These are phyloP conservation scores for Hipparchia sbordonii DNA, from an alignment of 2,888 invertebrate genomes.

Conservation along the genomic window DNA sequence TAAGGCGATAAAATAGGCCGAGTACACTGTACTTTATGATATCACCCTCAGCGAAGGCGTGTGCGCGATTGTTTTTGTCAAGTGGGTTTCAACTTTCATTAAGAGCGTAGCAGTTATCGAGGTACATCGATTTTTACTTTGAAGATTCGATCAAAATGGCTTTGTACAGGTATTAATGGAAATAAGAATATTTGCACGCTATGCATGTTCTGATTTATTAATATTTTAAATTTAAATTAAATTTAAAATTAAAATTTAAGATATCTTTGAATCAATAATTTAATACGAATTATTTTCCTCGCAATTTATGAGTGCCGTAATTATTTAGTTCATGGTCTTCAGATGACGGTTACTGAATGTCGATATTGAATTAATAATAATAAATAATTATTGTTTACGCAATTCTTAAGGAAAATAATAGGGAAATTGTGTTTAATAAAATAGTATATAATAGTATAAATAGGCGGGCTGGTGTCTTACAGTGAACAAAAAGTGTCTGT, in stretches of 20 bases:
- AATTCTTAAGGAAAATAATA: slow-evolving; percentile 35
- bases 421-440: neutral
- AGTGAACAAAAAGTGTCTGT: neutral
- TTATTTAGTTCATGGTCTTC: slow-evolving; percentile 38
- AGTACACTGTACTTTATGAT: slow-evolving; percentile 71
- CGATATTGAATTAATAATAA: slow-evolving; percentile 18
- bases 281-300: slow-evolving; percentile 19
- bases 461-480: slow-evolving; percentile 5
- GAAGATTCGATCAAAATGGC: slow-evolving; percentile 65
- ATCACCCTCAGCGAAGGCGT: slow-evolving; percentile 74
- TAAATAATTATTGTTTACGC: slow-evolving; percentile 19
- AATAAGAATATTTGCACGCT: slow-evolving; percentile 32
- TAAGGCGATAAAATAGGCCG: slow-evolving; percentile 70
- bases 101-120: slow-evolving; percentile 38
- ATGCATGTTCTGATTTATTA: slow-evolving; percentile 29
- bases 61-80: slow-evolving; percentile 58
- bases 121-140: slow-evolving; percentile 47
- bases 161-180: slow-evolving; percentile 65
- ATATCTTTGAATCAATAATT: neutral
- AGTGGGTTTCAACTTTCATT: slow-evolving; percentile 43
- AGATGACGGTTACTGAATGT: slow-evolving; percentile 15
- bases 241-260: too few relatives aligned
- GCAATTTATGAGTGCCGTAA: slow-evolving; percentile 22
- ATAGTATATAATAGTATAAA: slow-evolving; percentile 20
- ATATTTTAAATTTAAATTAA: too few relatives aligned